Base-by-base conservation (phyloP, 1,140 invertebrate species). In the Leptinotarsa undecemlineata region DNA sequence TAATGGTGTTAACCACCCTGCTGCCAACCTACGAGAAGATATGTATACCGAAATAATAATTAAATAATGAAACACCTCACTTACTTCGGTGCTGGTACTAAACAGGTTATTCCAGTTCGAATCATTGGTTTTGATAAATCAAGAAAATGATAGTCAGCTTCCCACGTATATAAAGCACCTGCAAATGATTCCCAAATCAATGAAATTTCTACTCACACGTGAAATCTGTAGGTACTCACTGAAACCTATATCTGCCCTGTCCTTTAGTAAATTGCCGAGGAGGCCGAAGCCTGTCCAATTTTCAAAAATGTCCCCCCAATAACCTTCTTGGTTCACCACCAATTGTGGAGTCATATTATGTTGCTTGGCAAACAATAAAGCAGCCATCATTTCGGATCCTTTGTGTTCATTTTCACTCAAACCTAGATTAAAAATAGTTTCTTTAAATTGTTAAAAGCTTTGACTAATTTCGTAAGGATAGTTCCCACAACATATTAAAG, bases 101-200 rank as follows among this genome's bases (percentile, higher is more conserved):
- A 82, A 79, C 88, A 89, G 15, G 89, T 90, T 20, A 90, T 87
- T 57, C 87, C 88, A 63, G 88, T 88, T 76, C 89, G 82, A 48
- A 90, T 84, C 72, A 84, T 81, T 2, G 88, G 83, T 74, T 84
- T 85, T 3, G 89, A 87, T 74, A 89, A 86, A 80, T 90, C 89
- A 77, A 91, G 79, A 73, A 82, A 88, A 48, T 81, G 72, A 78
- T 86, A 89, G 81, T 86, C 86, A 78, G 87, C 84, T 77, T 87
- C 88, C 90, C 90, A 90, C 14, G 88, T 87, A 82, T 90, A 90
- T 3, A 90, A 80, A 42, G 89, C 89, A 76, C 84, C 88, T 87
- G 73, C 21, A 26, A 60, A 66, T 72, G 70, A 20, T 73, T 23
- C 15, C 17, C 26, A 72, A 6, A 17, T 17, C 51, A 57, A 19